Base-by-base conservation (phyloP, 2,888 invertebrate species). In the Acrobeloides nanus region DNA sequence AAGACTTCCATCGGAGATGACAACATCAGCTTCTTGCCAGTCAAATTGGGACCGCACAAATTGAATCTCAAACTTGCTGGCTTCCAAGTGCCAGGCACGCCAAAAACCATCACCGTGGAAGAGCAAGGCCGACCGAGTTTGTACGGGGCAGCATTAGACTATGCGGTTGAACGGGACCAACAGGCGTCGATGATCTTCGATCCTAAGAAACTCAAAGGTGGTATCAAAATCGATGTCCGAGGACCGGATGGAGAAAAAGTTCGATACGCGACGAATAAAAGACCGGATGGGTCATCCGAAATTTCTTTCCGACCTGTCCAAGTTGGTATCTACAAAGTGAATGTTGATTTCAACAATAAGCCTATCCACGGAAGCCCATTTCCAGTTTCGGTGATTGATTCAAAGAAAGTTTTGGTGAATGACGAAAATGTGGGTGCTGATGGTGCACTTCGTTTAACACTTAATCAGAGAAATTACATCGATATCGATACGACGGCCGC, bases 241-340 rank as follows among this genome's bases (percentile, higher is more conserved):
- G 62, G 59, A 18, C 57, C 61, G 17, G 44, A 55, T 23, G 51
- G 54, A 32, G 46, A 54, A 15, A 65, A 62, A 40, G 51, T 68
- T 7, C 55, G 61, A n/a, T 67, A 71, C 48, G 53, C 62, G 24
- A 62, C 58, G 26, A 68, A 64, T 55, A 52, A 59, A 40, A 43
- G 51, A 4, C 51, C 54, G 12, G 63, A 68, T 32, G 65, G 60
- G 15, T 51, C 57, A 73, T 93, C 93, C 77, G 86, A 89, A 55
- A 93, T 93, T 51, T 55, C 61, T 8, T 73, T 73, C 60, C 56
- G 64, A 26, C 72, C 74, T 4, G 53, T 50, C 18, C 61, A 66
- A 17, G 56, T 66, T 23, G 67, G 66, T 12, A 33, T 45, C 2
- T 64, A 74, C 57, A 50, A 41, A 25, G 64, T 72, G 33, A 48